phyloP scores from a whole-genome alignment of 2,888 invertebrate genomes.

The Petrophora chlorosata region DNA sequence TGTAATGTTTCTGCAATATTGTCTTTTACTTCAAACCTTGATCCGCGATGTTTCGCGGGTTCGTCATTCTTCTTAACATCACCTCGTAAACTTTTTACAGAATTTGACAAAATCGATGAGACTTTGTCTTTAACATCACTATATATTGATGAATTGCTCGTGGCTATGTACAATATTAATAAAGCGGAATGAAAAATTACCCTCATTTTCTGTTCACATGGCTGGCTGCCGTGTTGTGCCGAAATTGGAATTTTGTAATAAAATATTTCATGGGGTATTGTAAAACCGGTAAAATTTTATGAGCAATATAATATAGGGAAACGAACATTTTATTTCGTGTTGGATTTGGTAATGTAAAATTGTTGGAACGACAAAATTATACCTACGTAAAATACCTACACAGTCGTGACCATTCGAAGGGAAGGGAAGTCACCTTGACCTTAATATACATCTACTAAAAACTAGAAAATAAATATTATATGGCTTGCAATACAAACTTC shows the following conservation, averaged over 20 bases:
- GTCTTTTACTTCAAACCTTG: slow-evolving; percentile 8
- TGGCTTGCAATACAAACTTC: too few species aligned
- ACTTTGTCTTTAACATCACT: slow-evolving; percentile 30
- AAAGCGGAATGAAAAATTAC: slow-evolving; percentile 22
- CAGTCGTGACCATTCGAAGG: too few species aligned
- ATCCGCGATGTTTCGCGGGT: background rate
- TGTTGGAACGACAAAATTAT: too few species aligned
- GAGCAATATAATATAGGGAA: slow-evolving; percentile 22
- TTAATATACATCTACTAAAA: too few species aligned
- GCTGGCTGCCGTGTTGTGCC: slow-evolving; percentile 9
- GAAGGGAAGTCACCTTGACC: too few species aligned
- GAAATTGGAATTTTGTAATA: slow-evolving; percentile 16
- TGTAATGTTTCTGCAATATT: background rate
- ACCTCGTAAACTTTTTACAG: background rate
- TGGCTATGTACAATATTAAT: slow-evolving; percentile 27
- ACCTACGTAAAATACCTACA: too few species aligned
- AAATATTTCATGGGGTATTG: slow-evolving; percentile 28
- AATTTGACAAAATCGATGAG: background rate
- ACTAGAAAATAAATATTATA: too few species aligned
- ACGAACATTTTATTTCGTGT: slow-evolving; percentile 14
- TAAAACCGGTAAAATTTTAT: slow-evolving; percentile 28
- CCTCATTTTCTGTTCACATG: slow-evolving; percentile 36
- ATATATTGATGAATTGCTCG: slow-evolving; percentile 38
- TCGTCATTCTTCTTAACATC: background rate
- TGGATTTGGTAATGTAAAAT: slow-evolving; percentile 8